Evolutionary conservation across 2,113 vertebrate species (phyloP).

Genomic region (Callipepla squamata): DNA sequence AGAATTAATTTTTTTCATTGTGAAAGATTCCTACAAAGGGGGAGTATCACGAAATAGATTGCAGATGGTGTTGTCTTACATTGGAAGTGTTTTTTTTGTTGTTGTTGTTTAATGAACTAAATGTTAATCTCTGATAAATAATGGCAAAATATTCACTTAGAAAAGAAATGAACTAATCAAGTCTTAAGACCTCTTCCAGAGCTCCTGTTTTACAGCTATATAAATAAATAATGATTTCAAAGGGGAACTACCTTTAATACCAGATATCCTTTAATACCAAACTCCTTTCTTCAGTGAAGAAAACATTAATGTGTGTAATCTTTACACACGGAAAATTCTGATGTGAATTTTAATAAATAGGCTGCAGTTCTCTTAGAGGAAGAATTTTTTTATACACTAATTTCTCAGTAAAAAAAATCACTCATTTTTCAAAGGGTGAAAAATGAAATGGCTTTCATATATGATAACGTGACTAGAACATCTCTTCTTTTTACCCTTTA

Average conservation of each 20-base stretch:
- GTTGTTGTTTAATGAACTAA: neutral
- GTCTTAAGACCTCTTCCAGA: neutral
- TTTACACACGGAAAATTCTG: neutral
- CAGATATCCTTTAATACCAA: neutral
- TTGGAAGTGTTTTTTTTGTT: neutral
- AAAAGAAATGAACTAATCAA: neutral
- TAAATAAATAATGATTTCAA: neutral
- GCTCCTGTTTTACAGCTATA: neutral
- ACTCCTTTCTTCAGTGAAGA: neutral
- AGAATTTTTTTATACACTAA: accelerated
- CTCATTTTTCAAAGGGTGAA: neutral
- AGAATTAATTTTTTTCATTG: neutral
- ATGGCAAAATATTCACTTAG: neutral
- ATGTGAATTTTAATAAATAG: neutral
- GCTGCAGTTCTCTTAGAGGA: neutral
- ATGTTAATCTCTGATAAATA: neutral
- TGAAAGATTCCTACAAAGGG: neutral
- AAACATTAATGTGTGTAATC: neutral
- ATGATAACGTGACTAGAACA: neutral
- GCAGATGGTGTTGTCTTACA: neutral
- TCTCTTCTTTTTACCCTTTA: neutral
- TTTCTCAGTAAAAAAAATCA: neutral
- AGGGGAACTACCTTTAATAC: neutral
- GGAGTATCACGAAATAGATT: accelerated
- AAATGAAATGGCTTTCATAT: neutral